These are phyloP conservation scores for Lasioglossum lativentre DNA, from an alignment of 2,888 invertebrate species.

Conservation along the genomic window DNA sequence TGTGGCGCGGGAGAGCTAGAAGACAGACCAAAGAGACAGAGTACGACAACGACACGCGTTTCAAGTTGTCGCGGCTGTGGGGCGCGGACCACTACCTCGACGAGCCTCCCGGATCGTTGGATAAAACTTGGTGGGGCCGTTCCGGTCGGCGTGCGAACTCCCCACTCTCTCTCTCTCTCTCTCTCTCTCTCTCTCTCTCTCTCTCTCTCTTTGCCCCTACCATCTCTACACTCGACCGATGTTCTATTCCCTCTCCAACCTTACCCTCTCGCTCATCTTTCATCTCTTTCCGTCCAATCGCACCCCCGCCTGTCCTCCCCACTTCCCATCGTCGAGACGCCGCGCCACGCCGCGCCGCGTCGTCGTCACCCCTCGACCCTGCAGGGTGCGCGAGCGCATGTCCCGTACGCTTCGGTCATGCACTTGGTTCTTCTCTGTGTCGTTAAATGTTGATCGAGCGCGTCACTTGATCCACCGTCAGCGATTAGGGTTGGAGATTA, in stretches of 20 bases:
- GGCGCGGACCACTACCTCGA: conserved; percentile 83
- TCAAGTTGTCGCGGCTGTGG: conserved; percentile 81
- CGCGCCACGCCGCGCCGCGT: conserved; percentile 40
- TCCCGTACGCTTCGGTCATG: conserved; percentile 50
- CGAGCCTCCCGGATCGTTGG: conserved; percentile 84
- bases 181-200: no score
- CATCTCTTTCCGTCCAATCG: conserved; percentile 37
- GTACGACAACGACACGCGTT: conserved; percentile 59
- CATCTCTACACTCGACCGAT: conserved; percentile 27
- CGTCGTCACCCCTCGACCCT: conserved; percentile 53
- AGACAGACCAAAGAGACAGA: conserved; percentile 6
- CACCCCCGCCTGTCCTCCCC: conserved; percentile 37
- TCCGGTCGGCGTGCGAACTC: conserved; percentile 82
- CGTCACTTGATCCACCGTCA: conserved; percentile 52
- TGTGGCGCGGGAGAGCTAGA: background rate
- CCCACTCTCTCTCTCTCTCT: conserved; percentile 65
- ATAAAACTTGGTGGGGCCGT: conserved; percentile 82
- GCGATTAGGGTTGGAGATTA: conserved; percentile 63
- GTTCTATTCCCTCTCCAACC: conserved; percentile 33
- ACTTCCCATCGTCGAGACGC: conserved; percentile 15
- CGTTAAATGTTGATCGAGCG: conserved; percentile 63
- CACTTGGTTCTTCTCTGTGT: conserved; percentile 48
- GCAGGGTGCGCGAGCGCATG: conserved; percentile 61
- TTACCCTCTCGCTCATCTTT: conserved; percentile 42
- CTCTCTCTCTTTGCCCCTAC: conserved; percentile 41